Evolutionary conservation across 2,888 invertebrate genomes (phyloP).

Genomic region (Thalpophila matura): DNA sequence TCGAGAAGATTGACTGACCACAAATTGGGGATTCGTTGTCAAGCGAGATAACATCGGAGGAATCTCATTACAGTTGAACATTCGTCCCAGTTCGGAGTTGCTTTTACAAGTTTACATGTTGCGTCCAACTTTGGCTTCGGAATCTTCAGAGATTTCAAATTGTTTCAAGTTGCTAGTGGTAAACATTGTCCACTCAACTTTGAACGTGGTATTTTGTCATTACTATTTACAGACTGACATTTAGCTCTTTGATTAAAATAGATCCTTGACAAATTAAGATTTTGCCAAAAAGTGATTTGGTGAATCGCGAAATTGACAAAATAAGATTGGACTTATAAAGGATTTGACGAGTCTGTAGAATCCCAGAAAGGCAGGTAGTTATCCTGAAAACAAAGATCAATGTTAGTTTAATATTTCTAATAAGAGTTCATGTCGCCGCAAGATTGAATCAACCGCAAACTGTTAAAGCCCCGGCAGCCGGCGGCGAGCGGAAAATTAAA

Average conservation of each 20-base stretch:
- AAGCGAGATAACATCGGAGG: slow-evolving; percentile 87
- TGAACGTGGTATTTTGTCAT: slow-evolving; percentile 30
- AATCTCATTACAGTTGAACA: slow-evolving; percentile 88
- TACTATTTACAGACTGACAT: slow-evolving; percentile 8
- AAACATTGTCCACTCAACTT: slow-evolving; percentile 33
- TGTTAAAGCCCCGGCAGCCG: slow-evolving; percentile 73
- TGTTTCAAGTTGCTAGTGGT: slow-evolving; percentile 68
- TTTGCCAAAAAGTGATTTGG: too few species aligned
- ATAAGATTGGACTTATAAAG: too few species aligned
- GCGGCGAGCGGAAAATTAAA: slow-evolving; percentile 89
- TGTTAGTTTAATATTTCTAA: slow-evolving; percentile 57
- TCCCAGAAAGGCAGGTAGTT: background rate
- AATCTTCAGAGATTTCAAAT: slow-evolving; percentile 78
- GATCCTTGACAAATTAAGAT: too few species aligned
- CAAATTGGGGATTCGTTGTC: slow-evolving; percentile 89
- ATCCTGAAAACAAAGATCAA: slow-evolving; percentile 35
- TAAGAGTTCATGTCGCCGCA: slow-evolving; percentile 60
- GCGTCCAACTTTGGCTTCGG: slow-evolving; percentile 75
- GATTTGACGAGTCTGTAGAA: too few species aligned
- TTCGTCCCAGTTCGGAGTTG: slow-evolving; percentile 72
- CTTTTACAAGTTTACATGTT: slow-evolving; percentile 82
- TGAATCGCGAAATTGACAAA: too few species aligned
- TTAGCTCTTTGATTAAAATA: slow-evolving; percentile 8
- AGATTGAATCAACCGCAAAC: slow-evolving; percentile 79
- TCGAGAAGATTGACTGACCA: slow-evolving; percentile 87